Conservation (phyloP, 1,140 invertebrate species). For the Drosophila lowei region DNA sequence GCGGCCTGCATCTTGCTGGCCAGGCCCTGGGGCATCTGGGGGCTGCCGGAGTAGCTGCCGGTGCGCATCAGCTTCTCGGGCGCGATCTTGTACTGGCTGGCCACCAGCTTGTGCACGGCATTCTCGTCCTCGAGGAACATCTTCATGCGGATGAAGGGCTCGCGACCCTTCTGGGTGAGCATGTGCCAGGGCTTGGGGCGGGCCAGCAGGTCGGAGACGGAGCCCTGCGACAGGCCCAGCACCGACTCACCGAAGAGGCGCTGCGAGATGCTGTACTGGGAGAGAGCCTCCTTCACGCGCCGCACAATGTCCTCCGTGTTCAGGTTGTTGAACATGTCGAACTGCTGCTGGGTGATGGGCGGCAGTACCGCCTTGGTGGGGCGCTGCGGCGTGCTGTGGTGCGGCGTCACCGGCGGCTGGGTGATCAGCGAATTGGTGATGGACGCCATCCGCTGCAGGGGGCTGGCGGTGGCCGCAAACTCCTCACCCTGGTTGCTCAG, state of each 20-base stretch:
- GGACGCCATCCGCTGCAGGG: constrained; percentile 97
- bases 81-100: constrained; percentile 98
- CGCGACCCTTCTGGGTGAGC: constrained; percentile 97
- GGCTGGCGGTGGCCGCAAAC: constrained; percentile 92
- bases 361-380: constrained; percentile 97
- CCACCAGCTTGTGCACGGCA: constrained; percentile 97
- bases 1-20: constrained; percentile 87
- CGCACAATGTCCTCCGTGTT: constrained; percentile 99
- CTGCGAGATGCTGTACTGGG: constrained; percentile 99
- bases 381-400: constrained; percentile 91
- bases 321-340: constrained; percentile 98
- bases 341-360: constrained; percentile 99
- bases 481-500: constrained; percentile 88
- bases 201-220: constrained; percentile 96
- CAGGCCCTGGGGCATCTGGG: constrained; percentile 89
- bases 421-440: constrained; percentile 98
- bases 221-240: constrained; percentile 97
- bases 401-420: constrained; percentile 92
- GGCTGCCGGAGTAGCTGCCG: constrained; percentile 94
- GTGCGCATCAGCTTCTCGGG: constrained; percentile 98
- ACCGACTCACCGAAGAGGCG: constrained; percentile 98
- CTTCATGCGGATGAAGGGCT: constrained; percentile 99
- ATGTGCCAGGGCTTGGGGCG: constrained; percentile 98
- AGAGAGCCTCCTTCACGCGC: constrained; percentile 98
- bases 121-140: constrained; percentile 99